These are phyloP conservation scores for Sipunculus nudus DNA, from an alignment of 2,888 invertebrate genomes.

Conservation along the genomic window DNA sequence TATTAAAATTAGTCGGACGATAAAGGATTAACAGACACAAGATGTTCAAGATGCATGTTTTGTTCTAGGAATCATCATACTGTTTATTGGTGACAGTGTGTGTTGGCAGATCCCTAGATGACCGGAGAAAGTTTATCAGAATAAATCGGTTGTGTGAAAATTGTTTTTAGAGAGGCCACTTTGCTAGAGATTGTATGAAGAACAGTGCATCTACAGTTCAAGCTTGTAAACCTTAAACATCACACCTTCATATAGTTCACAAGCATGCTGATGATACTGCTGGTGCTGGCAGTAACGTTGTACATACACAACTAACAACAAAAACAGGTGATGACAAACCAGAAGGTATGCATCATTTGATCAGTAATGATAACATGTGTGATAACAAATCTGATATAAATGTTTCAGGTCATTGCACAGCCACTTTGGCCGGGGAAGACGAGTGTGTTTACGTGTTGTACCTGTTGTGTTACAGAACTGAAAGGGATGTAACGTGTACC, in stretches of 20 bases:
- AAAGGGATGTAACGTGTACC: neutral
- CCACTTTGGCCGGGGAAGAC: neutral
- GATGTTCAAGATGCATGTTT: neutral
- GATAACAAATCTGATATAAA: too few species aligned
- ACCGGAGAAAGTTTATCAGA: neutral
- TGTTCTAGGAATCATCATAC: neutral
- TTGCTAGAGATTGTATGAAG: neutral
- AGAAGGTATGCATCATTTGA: too few species aligned
- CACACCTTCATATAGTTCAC: neutral
- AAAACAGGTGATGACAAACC: too few species aligned
- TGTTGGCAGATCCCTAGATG: neutral
- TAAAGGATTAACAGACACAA: too few species aligned
- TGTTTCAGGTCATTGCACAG: neutral
- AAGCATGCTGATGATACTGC: too few species aligned
- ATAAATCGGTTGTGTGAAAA: neutral
- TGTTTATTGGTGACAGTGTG: neutral
- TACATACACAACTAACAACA: too few species aligned
- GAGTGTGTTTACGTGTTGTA: neutral
- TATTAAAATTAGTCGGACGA: too few species aligned
- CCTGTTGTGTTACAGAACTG: neutral
- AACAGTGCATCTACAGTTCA: neutral
- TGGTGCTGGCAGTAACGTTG: too few species aligned
- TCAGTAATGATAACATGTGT: too few species aligned
- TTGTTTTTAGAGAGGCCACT: neutral
- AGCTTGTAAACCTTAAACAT: neutral